Conservation (phyloP, 2,888 invertebrate species). For the Chaitophorus viminalis region DNA sequence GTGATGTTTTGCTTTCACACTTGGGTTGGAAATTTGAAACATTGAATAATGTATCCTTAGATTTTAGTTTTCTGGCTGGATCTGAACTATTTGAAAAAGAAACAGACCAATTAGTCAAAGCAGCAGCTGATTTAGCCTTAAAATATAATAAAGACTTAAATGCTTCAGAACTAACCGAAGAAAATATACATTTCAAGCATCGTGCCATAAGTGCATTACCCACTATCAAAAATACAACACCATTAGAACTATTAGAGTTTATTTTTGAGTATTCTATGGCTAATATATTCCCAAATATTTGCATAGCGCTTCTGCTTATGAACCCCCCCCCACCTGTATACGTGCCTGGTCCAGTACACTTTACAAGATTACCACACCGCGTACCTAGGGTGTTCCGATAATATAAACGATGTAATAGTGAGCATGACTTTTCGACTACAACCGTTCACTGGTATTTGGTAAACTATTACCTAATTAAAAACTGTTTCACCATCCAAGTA, state of each 20-base stretch:
- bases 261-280: background rate
- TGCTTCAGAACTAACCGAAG: slow-evolving; percentile 6
- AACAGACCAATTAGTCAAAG: background rate
- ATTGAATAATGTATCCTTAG: background rate
- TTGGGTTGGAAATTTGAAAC: background rate
- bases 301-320: background rate
- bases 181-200: slow-evolving; percentile 15
- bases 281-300: slow-evolving; percentile 19
- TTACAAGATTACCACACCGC: too few species aligned
- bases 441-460: too few species aligned
- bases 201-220: background rate
- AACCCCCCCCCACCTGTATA: too few species aligned
- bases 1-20: background rate
- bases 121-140: slow-evolving; percentile 1
- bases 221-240: background rate
- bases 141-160: slow-evolving; percentile 22
- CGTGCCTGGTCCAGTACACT: too few species aligned
- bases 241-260: background rate
- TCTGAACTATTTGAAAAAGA: slow-evolving; percentile 29
- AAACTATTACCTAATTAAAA: too few species aligned
- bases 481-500: too few species aligned
- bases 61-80: slow-evolving; percentile 21
- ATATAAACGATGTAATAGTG: too few species aligned
- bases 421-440: too few species aligned
- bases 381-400: too few species aligned